Percentiles rank a stretch among this genome's conserved stretches.
Conservation (phyloP, 2,888 invertebrate species). For the Tholera decimalis region DNA sequence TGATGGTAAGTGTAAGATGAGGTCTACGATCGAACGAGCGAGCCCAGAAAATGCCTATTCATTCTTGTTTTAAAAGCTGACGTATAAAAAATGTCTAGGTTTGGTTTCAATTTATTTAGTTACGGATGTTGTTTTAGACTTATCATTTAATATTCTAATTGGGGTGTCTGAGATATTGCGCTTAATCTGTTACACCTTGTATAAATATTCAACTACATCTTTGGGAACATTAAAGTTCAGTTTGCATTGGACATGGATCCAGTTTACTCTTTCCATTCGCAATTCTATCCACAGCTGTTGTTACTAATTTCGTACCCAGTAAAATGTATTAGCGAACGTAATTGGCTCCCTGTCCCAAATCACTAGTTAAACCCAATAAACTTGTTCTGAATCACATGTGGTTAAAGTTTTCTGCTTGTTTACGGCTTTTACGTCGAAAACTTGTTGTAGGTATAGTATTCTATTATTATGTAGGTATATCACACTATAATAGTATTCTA, state of each 20-base stretch:
- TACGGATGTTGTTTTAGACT: too few species aligned
- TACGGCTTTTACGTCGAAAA: slow-evolving; percentile 5
- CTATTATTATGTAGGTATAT: not conserved
- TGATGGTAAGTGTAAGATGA: too few species aligned
- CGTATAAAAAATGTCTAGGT: too few species aligned
- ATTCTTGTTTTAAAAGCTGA: too few species aligned
- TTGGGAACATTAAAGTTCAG: not conserved
- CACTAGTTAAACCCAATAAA: slow-evolving; percentile 36
- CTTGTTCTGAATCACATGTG: slow-evolving; percentile 26
- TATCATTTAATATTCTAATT: too few species aligned
- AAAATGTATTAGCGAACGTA: slow-evolving; percentile 19
- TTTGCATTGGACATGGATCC: not conserved
- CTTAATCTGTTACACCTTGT: too few species aligned
- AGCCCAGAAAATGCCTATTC: too few species aligned
- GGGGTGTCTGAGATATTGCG: too few species aligned
- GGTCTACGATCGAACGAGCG: too few species aligned
- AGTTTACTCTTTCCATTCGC: not conserved
- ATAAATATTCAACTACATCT: not conserved
- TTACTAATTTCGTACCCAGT: slow-evolving; percentile 9
- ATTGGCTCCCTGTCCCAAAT: slow-evolving; percentile 40
- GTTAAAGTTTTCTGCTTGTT: slow-evolving; percentile 17
- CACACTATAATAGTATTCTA: too few species aligned
- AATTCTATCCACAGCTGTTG: not conserved
- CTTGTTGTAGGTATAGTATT: not conserved
- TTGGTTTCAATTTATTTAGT: too few species aligned